Base-by-base conservation (phyloP, 2,113 vertebrate species). In the Oncorhynchus masou region DNA sequence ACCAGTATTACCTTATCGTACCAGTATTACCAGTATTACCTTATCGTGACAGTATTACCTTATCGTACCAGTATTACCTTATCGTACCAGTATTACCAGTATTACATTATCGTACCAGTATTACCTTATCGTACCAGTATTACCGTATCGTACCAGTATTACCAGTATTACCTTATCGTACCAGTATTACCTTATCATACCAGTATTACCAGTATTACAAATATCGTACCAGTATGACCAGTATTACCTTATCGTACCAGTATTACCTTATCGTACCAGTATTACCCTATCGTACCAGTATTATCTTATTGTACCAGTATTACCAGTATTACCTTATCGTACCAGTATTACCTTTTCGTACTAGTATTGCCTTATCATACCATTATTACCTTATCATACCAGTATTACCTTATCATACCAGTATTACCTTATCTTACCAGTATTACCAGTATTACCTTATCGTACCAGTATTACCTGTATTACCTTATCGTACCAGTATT, bases 11-110 rank as follows among this genome's bases (percentile, higher is more conserved):
- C n/a, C n/a, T 16, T 31, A 3, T 68, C 27, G 15, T 22, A 69
- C 34, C 29, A n/a, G 12, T 22, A 2, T 93, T 97, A 99, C 97
- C 97, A 22, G 16, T 22, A n/a, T 0, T 60, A 7, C 8, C 19
- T 3, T n/a, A 19, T 60, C 7, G 13, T 12, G 15, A 11, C 57
- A 2, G 16, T 22, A 19, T 20, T 60, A 22, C 59, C 19, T 19
- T 60, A n/a, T 60, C 1, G 1, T 3, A 16, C 57, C 57, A 5
- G 57, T n/a, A 60, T 19, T 60, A 1, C 57, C 57, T 19, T 60
- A 20, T 60, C 57, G 1, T n/a, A 0, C 5, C n/a, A 1, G 3
- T 65, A 9, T 31, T 31, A 29, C 65, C 11, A n/a, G n/a, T n/a
- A n/a, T n/a, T n/a, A n/a, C n/a, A n/a, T 6, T 48, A 11, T 48